Conservation (phyloP, 2,113 vertebrate genomes). For the Laticauda laticaudata region DNA sequence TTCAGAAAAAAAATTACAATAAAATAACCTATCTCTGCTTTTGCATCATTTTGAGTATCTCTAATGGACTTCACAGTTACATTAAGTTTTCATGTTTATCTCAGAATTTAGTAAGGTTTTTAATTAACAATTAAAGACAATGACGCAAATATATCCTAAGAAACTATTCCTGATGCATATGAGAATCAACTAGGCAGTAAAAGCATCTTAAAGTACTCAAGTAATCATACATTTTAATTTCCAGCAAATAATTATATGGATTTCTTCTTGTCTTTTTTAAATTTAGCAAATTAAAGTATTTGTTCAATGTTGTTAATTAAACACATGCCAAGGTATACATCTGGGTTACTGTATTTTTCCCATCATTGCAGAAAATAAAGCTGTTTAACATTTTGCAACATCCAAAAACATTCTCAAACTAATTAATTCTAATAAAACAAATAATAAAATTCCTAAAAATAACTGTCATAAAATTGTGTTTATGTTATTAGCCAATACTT, state of each 20-base stretch:
- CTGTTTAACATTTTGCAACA: background rate
- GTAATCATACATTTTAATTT: background rate
- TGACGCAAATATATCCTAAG: background rate
- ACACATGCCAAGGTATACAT: background rate
- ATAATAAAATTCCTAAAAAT: background rate
- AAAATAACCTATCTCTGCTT: background rate
- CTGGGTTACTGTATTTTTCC: background rate
- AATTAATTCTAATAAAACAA: background rate
- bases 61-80: background rate
- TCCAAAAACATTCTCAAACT: background rate
- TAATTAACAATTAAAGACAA: background rate
- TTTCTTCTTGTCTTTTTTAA: background rate
- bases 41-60: background rate
- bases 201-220: constrained; percentile 12
- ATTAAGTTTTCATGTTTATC: too few species aligned
- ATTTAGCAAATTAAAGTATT: background rate
- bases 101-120: background rate
- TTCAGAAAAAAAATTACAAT: background rate
- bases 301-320: background rate
- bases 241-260: background rate
- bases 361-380: background rate
- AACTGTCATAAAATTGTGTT: background rate
- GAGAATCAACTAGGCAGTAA: background rate
- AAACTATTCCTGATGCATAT: background rate
- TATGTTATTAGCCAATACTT: background rate